phyloP scores from a whole-genome alignment of 2,797 vertebrate genomes.

The Eidolon dupreanum region DNA sequence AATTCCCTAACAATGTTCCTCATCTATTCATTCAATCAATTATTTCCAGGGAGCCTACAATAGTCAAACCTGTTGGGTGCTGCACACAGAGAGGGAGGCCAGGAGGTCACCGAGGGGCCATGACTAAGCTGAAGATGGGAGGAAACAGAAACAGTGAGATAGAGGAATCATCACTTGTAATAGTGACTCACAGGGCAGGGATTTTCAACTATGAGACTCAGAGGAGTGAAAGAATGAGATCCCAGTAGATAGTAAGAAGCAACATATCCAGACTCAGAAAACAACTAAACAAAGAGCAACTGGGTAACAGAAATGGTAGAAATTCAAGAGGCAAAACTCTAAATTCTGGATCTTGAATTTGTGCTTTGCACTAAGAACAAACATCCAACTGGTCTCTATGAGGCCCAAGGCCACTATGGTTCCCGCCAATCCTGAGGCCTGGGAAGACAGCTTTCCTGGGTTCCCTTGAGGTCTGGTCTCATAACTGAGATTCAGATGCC shows the following conservation, averaged over 20 bases:
- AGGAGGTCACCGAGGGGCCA: background rate
- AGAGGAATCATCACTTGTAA: background rate
- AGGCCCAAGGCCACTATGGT: background rate
- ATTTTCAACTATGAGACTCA: constrained; percentile 15
- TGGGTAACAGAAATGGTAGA: background rate
- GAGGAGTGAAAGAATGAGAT: constrained; percentile 6
- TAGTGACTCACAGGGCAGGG: constrained; percentile 60
- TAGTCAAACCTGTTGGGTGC: background rate
- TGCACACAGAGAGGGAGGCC: background rate
- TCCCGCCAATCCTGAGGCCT: background rate
- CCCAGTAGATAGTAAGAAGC: background rate
- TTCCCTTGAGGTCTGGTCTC: background rate
- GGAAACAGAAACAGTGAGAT: constrained; percentile 9
- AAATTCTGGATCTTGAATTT: background rate
- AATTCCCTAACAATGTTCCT: background rate
- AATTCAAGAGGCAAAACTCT: background rate
- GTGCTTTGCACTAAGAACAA: background rate
- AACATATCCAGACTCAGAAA: background rate
- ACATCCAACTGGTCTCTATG: background rate
- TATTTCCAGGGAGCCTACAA: background rate
- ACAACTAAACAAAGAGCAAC: background rate
- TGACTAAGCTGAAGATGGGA: background rate
- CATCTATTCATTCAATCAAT: background rate
- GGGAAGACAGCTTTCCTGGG: background rate
- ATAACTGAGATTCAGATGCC: background rate